A percentile compares a stretch with the other conserved stretches of the same genome.
phyloP scores from a whole-genome alignment of 2,888 invertebrate species.

The Polydrusus tereticollis region DNA sequence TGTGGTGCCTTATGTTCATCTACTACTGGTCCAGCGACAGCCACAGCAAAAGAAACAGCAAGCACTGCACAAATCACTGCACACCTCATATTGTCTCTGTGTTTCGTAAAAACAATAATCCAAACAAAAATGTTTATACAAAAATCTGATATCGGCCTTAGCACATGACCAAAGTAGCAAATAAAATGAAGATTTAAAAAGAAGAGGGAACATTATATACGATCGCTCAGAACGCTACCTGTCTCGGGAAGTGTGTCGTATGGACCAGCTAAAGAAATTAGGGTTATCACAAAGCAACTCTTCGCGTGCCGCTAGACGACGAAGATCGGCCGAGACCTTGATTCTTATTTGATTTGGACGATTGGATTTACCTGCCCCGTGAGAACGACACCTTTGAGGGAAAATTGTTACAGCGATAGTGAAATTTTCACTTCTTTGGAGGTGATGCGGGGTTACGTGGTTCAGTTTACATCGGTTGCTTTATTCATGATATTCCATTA shows the following conservation, averaged over 20 bases:
- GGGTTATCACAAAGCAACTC: constrained; percentile 58
- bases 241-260: constrained; percentile 64
- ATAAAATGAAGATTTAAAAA: constrained; percentile 63
- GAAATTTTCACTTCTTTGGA: constrained; percentile 56
- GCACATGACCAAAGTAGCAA: constrained; percentile 65
- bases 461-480: constrained; percentile 23
- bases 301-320: background rate
- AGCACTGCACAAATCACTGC: constrained; percentile 65
- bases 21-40: constrained; percentile 63
- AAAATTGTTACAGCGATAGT: constrained; percentile 60
- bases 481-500: background rate
- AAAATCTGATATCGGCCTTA: constrained; percentile 46
- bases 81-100: constrained; percentile 60
- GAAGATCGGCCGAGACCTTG: constrained; percentile 46
- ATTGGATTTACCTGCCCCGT: constrained; percentile 52
- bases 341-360: constrained; percentile 55
- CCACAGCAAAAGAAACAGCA: constrained; percentile 56
- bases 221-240: constrained; percentile 54
- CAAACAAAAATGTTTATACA: constrained; percentile 23
- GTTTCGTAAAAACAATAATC: constrained; percentile 15
- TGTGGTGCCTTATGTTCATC: constrained; percentile 62
- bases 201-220: constrained; percentile 66
- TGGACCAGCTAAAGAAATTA: constrained; percentile 66
- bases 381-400: constrained; percentile 34
- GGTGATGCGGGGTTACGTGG: constrained; percentile 26